A percentile compares a stretch with the other conserved stretches of the same genome.
Evolutionary conservation across 2,797 vertebrate species (phyloP).

Genomic region (Knipowitschia caucasica): DNA sequence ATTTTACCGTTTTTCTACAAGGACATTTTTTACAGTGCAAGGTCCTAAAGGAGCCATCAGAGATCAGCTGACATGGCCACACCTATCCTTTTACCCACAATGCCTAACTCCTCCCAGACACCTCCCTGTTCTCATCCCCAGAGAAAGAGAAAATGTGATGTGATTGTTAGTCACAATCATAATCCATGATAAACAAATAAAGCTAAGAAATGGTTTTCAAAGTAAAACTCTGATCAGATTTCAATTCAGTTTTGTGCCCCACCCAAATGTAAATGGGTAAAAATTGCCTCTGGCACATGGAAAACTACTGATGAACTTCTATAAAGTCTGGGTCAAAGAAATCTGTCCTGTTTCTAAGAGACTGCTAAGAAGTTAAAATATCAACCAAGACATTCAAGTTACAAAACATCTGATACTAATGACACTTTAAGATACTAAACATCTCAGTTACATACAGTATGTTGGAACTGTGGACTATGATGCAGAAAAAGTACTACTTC

Average conservation of each 20-base stretch:
- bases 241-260: neutral
- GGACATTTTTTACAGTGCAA: too few species aligned
- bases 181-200: too few species aligned
- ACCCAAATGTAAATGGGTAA: neutral
- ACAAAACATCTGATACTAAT: too few species aligned
- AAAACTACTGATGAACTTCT: constrained; percentile 21
- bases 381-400: neutral
- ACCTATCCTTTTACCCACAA: constrained; percentile 26
- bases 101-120: constrained; percentile 1
- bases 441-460: too few species aligned
- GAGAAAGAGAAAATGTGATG: constrained; percentile 28
- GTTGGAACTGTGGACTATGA: too few species aligned
- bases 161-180: constrained; percentile 32
- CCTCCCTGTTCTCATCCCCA: constrained; percentile 6
- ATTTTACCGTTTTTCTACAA: too few species aligned
- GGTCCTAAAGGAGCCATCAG: constrained; percentile 28
- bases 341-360: constrained; percentile 15
- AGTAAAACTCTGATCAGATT: neutral
- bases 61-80: constrained; percentile 40
- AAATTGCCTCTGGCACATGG: constrained; percentile 7
- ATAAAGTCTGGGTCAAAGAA: neutral
- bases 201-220: neutral
- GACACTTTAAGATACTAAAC: too few species aligned
- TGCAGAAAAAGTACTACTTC: too few species aligned
- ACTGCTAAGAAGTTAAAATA: neutral